These are phyloP conservation scores for Gnathonemus echidnorhynchus DNA, from an alignment of 2,113 vertebrate genomes.

Conservation along the genomic window DNA sequence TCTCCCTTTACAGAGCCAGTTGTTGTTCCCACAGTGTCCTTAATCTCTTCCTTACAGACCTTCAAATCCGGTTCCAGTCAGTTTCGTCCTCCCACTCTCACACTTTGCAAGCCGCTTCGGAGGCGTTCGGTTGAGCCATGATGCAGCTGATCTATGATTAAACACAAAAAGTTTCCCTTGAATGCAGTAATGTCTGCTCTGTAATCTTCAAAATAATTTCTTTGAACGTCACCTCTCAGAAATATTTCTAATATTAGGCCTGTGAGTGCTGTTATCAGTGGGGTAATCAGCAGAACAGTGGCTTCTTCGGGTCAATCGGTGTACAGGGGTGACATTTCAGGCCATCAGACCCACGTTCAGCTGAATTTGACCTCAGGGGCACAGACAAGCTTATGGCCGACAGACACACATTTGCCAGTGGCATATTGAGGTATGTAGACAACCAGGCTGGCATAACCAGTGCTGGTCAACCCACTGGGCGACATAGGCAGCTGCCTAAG, in stretches of 20 bases:
- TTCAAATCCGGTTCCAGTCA: not conserved
- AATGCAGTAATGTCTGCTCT: not conserved
- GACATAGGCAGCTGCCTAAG: not conserved
- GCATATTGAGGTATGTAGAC: not conserved
- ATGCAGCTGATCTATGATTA: not conserved
- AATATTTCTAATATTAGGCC: not conserved
- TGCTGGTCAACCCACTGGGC: not conserved
- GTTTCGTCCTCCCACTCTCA: conserved; percentile 6
- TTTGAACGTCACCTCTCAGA: not conserved
- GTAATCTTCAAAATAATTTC: not conserved
- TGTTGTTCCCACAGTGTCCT: not conserved
- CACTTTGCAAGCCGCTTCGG: not conserved
- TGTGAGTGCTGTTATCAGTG: not conserved
- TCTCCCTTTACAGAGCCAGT: not conserved
- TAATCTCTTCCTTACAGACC: conserved; percentile 15
- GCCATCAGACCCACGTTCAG: not conserved
- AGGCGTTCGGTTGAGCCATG: not conserved
- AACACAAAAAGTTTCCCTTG: not conserved
- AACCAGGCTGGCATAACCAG: not conserved
- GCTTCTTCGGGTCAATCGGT: not conserved
- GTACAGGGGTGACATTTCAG: not conserved
- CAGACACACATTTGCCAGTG: not conserved
- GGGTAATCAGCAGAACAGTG: not conserved
- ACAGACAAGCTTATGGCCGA: not conserved
- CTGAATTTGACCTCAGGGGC: not conserved